Base-by-base conservation (phyloP, 1,140 invertebrate genomes). In the Cydia amplana region DNA sequence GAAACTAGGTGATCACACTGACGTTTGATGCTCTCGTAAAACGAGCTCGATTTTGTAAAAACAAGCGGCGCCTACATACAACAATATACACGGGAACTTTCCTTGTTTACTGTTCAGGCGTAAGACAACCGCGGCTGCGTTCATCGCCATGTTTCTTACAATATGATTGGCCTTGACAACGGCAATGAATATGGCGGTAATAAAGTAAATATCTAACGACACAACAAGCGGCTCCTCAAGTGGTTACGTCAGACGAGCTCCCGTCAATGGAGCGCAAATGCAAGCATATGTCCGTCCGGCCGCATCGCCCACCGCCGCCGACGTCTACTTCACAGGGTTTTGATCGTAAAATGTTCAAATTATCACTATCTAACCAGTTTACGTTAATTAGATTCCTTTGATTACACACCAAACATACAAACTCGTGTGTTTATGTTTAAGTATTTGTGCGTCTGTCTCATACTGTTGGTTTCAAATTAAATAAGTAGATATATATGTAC, bases 11-110 rank as follows among this genome's bases (percentile, higher is more conserved):
- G 65, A 70, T 70, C 18, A 70, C 65, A 18, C 65, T 70, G 65
- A 43, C 18, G 65, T 70, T 43, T 77, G 74, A 78, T 73, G 72
- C 75, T 74, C 73, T 78, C 76, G 79, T 79, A 78, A 80, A 70
- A 70, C 65, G 7, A 28, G 5, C 28, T 23, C 0, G 65, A 70
- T 70, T 70, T 70, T 70, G 65, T 40, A 70, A 70, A 70, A 70
- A 70, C 65, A 43, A 65, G 32, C 28, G 65, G 65, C 32, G 32
- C 64, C 28, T 70, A 43, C 16, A 70, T 70, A 43, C 16, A 70
- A 70, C 65, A 70, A 70, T 70, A 70, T 70, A 70, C 32, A 40
- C 65, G n/a, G n/a, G 28, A 70, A 70, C 65, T 70, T 70, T 70
- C 28, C 65, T 70, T 40, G 32, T 70, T 70, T 70, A 70, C 55